phyloP scores from a whole-genome alignment of 2,888 invertebrate species.

The Seira musarum region DNA sequence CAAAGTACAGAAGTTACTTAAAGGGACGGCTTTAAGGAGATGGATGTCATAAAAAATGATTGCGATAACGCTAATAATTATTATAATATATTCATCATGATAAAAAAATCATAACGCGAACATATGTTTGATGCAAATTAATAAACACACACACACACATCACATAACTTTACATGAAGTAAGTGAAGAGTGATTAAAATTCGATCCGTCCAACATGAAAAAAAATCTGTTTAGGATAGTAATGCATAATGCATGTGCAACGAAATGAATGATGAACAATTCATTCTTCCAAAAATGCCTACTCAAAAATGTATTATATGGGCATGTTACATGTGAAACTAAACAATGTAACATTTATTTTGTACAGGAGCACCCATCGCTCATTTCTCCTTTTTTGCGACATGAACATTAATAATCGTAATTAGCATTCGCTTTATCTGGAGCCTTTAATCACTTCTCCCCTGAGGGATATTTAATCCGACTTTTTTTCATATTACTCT shows the following conservation, averaged over 20 bases:
- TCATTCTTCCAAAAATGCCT: conserved; percentile 14
- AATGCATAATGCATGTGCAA: conserved; percentile 19
- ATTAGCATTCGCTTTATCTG: conserved; percentile 60
- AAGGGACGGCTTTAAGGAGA: not conserved
- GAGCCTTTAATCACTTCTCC: conserved; percentile 50
- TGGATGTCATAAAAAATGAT: not conserved
- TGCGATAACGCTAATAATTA: conserved; percentile 7
- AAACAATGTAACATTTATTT: conserved; percentile 26
- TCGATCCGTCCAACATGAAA: conserved; percentile 42
- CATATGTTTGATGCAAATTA: conserved; percentile 52
- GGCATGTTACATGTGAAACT: conserved; percentile 35
- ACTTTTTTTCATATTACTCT: conserved; percentile 22
- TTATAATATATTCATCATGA: conserved; percentile 19
- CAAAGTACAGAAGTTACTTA: conserved; percentile 3
- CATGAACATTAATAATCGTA: conserved; percentile 59
- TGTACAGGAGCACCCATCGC: conserved; percentile 42
- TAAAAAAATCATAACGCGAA: not conserved
- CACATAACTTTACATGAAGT: not conserved
- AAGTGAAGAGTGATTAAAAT: conserved; percentile 54
- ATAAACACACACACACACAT: conserved; percentile 26
- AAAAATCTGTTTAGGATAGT: not conserved
- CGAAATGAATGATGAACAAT: not conserved
- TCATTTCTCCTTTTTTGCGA: conserved; percentile 60
- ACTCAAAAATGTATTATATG: conserved; percentile 16
- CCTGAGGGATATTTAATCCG: conserved; percentile 48